These are phyloP conservation scores for Drosophila arawakana DNA, from an alignment of 1,140 invertebrate species.

Conservation along the genomic window DNA sequence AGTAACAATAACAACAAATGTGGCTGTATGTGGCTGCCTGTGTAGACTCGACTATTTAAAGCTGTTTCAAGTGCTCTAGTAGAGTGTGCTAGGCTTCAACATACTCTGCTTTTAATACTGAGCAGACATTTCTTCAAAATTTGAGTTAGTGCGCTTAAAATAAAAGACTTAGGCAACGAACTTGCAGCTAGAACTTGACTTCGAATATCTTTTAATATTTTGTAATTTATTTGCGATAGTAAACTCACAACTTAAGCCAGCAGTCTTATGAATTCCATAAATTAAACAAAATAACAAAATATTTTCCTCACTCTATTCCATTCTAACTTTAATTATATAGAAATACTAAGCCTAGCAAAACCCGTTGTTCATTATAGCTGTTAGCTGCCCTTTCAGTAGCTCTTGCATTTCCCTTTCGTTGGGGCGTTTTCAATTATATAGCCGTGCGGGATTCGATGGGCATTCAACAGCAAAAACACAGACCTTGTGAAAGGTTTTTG, in stretches of 20 bases:
- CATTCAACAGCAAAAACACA: conserved; percentile 49
- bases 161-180: too few relatives aligned
- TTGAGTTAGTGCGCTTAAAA: neutral
- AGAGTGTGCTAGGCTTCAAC: neutral
- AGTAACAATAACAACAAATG: conserved; percentile 15
- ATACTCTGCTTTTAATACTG: conserved; percentile 1
- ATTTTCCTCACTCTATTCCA: too few relatives aligned
- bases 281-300: too few relatives aligned
- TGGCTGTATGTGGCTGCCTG: neutral
- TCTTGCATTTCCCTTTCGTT: conserved; percentile 67
- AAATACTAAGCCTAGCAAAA: neutral
- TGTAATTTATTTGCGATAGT: too few relatives aligned
- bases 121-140: neutral
- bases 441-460: conserved; percentile 35
- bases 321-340: neutral
- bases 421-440: conserved; percentile 79
- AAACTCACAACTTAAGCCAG: too few relatives aligned
- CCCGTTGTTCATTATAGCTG: neutral
- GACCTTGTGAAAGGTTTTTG: conserved; percentile 24
- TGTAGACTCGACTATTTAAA: conserved; percentile 11
- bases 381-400: conserved; percentile 51
- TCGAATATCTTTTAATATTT: too few relatives aligned
- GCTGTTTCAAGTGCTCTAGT: neutral
- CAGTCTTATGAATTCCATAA: too few relatives aligned
- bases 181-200: too few relatives aligned